These are phyloP conservation scores for Musca domestica DNA, from an alignment of 1,140 invertebrate genomes.

Conservation along the genomic window DNA sequence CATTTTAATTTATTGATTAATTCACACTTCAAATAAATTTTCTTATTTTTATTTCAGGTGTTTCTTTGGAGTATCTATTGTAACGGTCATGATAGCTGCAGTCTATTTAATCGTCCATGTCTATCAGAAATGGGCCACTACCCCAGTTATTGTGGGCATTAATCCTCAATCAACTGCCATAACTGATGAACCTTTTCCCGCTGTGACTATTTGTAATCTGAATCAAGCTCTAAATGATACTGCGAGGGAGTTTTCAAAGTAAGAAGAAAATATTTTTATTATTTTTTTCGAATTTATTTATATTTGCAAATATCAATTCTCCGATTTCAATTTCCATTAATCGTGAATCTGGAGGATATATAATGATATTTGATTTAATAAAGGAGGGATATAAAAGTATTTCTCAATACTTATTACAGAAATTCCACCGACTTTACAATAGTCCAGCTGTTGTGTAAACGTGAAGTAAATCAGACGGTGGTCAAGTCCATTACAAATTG, in stretches of 20 bases:
- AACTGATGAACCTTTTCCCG: constrained; percentile 45
- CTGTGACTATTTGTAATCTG: constrained; percentile 47
- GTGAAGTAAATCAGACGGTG: constrained; percentile 21
- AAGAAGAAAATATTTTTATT: no score
- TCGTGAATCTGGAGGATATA: background rate
- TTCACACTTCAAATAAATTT: background rate
- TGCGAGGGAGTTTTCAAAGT: constrained; percentile 29
- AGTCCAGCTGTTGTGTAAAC: constrained; percentile 64
- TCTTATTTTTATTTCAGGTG: constrained; percentile 28
- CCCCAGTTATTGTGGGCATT: constrained; percentile 43
- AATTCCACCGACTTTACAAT: constrained; percentile 31
- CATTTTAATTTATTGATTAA: no score
- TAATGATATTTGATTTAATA: no score
- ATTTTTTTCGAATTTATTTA: no score
- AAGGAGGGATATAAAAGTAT: no score
- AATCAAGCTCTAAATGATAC: constrained; percentile 37
- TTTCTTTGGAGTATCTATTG: constrained; percentile 41
- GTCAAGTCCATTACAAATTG: constrained; percentile 30
- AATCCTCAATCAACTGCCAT: constrained; percentile 44
- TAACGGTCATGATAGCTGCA: constrained; percentile 35
- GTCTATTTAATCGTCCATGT: constrained; percentile 40
- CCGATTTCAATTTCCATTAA: background rate
- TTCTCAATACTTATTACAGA: constrained; percentile 4
- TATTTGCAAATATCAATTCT: background rate
- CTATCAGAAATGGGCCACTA: constrained; percentile 45